Percentiles rank a stretch among this genome's conserved stretches.
Conservation (phyloP, 2,113 vertebrate species). For the Pogona vitticeps region DNA sequence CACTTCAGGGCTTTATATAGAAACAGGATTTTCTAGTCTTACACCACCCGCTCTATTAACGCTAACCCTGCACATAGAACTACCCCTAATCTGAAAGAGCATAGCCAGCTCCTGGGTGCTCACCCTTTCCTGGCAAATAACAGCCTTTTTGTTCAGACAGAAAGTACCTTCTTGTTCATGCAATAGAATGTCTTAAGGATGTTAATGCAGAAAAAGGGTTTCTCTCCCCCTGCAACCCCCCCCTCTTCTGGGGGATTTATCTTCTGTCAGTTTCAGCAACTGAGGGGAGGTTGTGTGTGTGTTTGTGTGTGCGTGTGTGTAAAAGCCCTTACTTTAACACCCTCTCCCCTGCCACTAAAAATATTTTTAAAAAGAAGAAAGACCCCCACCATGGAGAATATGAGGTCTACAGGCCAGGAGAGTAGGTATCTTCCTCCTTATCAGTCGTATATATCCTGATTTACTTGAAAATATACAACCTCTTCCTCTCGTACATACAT, state of each 20-base stretch:
- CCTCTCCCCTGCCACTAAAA: neutral
- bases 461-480: neutral
- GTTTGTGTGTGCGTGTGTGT: neutral
- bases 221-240: neutral
- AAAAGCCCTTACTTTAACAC: slow-evolving; percentile 8
- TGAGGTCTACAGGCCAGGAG: no score
- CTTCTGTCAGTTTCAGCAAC: slow-evolving; percentile 19
- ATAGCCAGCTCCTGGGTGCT: slow-evolving; percentile 20
- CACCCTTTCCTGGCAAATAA: slow-evolving; percentile 47
- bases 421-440: neutral
- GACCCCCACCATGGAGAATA: neutral
- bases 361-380: neutral
- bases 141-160: slow-evolving; percentile 56
- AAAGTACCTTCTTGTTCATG: slow-evolving; percentile 50
- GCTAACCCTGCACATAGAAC: slow-evolving; percentile 41
- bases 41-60: slow-evolving; percentile 76
- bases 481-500: neutral
- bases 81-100: slow-evolving; percentile 57
- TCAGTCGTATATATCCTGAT: neutral
- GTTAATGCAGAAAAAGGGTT: slow-evolving; percentile 34
- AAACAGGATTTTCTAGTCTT: slow-evolving; percentile 87
- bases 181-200: slow-evolving; percentile 32
- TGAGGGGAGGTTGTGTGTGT: neutral
- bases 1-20: slow-evolving; percentile 81
- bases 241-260: slow-evolving; percentile 27